These are phyloP conservation scores for Macrotis lagotis DNA, from an alignment of 2,113 vertebrate genomes.

Conservation along the genomic window DNA sequence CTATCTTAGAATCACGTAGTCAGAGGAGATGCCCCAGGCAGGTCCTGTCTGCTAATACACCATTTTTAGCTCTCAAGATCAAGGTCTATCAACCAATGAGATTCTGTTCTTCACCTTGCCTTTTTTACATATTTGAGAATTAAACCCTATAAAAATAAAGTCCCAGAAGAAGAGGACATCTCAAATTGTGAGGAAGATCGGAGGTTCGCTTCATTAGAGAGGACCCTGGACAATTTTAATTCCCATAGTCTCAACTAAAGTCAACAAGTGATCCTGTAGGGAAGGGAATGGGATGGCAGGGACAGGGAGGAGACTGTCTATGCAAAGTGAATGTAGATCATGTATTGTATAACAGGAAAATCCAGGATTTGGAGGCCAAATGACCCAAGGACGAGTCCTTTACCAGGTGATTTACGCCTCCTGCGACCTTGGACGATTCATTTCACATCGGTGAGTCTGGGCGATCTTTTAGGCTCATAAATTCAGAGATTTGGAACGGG, in stretches of 20 bases:
- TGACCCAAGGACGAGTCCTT: neutral
- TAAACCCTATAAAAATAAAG: too few relatives aligned
- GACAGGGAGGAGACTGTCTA: neutral
- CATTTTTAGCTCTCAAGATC: too few relatives aligned
- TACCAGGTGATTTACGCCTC: neutral
- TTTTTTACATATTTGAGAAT: too few relatives aligned
- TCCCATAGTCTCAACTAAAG: neutral
- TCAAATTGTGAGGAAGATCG: too few relatives aligned
- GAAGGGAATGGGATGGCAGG: neutral
- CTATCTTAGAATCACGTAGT: too few relatives aligned
- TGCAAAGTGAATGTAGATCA: neutral
- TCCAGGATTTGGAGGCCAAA: neutral
- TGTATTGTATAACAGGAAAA: neutral
- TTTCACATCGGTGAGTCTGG: neutral
- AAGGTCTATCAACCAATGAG: too few relatives aligned
- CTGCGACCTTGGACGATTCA: neutral
- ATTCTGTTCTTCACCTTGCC: too few relatives aligned
- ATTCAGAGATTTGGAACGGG: neutral
- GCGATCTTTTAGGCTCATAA: neutral
- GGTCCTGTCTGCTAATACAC: too few relatives aligned
- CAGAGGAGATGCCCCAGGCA: too few relatives aligned
- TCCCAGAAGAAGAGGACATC: too few relatives aligned
- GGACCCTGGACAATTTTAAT: too few relatives aligned
- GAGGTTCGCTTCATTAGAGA: too few relatives aligned
- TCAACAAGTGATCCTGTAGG: neutral